Evolutionary conservation across 2,113 vertebrate species (phyloP).

Genomic region (Callorhinus ursinus): DNA sequence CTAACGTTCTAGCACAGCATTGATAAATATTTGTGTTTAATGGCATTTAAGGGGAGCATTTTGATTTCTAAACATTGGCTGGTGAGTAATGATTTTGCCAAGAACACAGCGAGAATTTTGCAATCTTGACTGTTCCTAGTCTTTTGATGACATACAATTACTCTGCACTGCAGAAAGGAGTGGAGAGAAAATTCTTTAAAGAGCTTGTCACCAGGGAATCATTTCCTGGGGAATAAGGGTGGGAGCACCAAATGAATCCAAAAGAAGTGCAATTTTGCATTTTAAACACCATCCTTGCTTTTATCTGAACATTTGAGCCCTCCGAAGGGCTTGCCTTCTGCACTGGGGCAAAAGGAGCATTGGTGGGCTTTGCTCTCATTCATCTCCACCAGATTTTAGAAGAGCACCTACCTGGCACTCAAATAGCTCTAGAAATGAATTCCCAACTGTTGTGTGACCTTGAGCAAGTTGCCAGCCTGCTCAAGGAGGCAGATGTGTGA

Average conservation of each 20-base stretch:
- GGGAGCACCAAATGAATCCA: constrained; percentile 16
- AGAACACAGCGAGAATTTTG: constrained; percentile 71
- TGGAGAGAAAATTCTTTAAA: constrained; percentile 64
- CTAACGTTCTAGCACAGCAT: not conserved
- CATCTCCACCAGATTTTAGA: not conserved
- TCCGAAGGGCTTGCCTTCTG: not conserved
- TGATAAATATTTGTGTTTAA: constrained; percentile 80
- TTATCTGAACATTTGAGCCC: not conserved
- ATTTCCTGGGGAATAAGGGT: constrained; percentile 49
- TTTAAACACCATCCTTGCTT: not conserved
- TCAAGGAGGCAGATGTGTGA: not conserved
- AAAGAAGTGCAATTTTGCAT: constrained; percentile 32
- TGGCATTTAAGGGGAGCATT: constrained; percentile 70
- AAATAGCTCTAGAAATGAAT: not conserved
- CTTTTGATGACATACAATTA: constrained; percentile 74
- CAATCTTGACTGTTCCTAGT: constrained; percentile 73
- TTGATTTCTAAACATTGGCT: constrained; percentile 75
- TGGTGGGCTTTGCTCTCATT: not conserved
- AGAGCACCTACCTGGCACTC: not conserved
- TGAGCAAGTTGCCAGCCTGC: not conserved
- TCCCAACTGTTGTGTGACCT: not conserved
- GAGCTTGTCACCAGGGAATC: constrained; percentile 54
- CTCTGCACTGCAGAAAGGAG: constrained; percentile 32
- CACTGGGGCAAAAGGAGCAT: not conserved
- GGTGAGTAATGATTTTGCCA: constrained; percentile 77